A percentile compares a stretch with the other conserved stretches of the same genome.
These are phyloP conservation scores for Pachliopta kotzebuea DNA, from an alignment of 2,888 invertebrate species.

Conservation along the genomic window DNA sequence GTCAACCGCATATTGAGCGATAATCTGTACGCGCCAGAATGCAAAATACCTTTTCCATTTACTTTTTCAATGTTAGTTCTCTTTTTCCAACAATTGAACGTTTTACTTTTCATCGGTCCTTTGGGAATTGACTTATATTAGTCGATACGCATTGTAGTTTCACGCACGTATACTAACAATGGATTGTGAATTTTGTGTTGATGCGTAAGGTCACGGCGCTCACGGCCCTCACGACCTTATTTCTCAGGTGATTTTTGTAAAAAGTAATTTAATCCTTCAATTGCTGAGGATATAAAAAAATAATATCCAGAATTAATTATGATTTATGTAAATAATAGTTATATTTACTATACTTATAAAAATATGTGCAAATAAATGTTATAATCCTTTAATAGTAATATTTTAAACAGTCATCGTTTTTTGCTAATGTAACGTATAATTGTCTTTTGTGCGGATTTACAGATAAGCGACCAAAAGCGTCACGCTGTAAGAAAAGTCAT, in stretches of 20 bases:
- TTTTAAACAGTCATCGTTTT: conserved; percentile 8
- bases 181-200: conserved; percentile 60
- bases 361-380: background rate
- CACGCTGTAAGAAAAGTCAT: conserved; percentile 63
- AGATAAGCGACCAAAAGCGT: conserved; percentile 45
- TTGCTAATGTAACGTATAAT: conserved; percentile 48
- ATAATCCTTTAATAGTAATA: background rate
- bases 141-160: conserved; percentile 50
- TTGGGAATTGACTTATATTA: conserved; percentile 54
- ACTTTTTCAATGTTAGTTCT: conserved; percentile 19
- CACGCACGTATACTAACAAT: conserved; percentile 66
- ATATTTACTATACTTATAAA: too few species aligned
- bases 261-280: conserved; percentile 51
- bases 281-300: conserved; percentile 26
- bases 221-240: conserved; percentile 53
- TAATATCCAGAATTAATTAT: background rate
- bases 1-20: conserved; percentile 29
- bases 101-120: conserved; percentile 36
- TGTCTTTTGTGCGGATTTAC: conserved; percentile 54
- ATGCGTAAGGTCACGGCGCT: conserved; percentile 62
- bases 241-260: conserved; percentile 38
- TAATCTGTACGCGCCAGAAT: conserved; percentile 28
- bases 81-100: conserved; percentile 16
- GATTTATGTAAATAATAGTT: background rate
- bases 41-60: conserved; percentile 24